A percentile compares a stretch with the other conserved stretches of the same genome.
Conservation (phyloP, 2,113 vertebrate genomes). For the Calidris pygmaea region DNA sequence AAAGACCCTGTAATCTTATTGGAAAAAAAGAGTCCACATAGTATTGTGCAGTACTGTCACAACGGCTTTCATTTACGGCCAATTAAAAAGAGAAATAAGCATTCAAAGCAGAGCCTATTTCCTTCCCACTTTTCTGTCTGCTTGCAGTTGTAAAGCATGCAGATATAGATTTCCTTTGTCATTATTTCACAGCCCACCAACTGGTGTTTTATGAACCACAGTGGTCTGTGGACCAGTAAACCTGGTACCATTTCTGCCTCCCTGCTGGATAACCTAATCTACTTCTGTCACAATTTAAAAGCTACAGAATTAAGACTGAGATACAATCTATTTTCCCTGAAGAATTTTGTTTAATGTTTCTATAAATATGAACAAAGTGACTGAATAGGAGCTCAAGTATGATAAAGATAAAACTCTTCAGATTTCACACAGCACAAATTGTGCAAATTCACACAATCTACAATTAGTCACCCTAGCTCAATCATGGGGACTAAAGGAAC, state of each 20-base stretch:
- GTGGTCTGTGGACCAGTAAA: neutral
- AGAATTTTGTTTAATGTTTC: neutral
- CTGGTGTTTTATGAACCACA: neutral
- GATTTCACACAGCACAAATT: neutral
- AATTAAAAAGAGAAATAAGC: conserved; percentile 33
- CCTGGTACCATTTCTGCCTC: conserved; percentile 10
- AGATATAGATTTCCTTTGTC: neutral
- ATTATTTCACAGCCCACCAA: neutral
- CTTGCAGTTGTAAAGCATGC: neutral
- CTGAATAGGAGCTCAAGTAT: neutral
- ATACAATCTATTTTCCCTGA: neutral
- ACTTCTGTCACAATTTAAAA: neutral
- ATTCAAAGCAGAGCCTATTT: neutral
- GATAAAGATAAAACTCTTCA: neutral
- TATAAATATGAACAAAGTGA: neutral
- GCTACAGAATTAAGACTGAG: neutral
- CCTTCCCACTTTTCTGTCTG: neutral
- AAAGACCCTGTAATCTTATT: neutral
- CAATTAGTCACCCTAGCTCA: neutral
- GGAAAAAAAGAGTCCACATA: neutral
- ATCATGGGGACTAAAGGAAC: neutral
- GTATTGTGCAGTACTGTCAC: neutral
- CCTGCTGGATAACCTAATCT: neutral
- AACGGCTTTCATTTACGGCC: neutral
- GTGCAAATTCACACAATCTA: neutral